Conservation (phyloP, 2,888 invertebrate genomes). For the Cheilosia grossa region DNA sequence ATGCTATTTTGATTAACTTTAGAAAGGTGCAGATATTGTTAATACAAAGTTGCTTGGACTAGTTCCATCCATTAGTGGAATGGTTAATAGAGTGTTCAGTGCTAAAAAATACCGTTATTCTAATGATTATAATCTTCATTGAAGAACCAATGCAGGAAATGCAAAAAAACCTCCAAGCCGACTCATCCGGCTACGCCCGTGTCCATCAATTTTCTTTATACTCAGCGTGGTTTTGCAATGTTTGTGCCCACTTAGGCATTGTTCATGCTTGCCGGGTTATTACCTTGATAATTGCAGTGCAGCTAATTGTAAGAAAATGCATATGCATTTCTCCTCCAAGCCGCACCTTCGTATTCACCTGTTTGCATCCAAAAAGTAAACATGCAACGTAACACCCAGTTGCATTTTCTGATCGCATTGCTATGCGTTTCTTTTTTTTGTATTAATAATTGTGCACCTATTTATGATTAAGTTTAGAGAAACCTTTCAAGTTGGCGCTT, state of each 20-base stretch:
- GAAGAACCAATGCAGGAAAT: not conserved
- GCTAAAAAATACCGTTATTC: no score
- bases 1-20: constrained; percentile 6
- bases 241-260: not conserved
- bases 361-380: not conserved
- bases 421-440: not conserved
- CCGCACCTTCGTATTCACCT: no score
- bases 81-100: not conserved
- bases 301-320: not conserved
- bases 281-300: not conserved
- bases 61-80: not conserved
- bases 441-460: not conserved
- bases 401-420: not conserved
- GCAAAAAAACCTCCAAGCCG: not conserved
- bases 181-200: constrained; percentile 5
- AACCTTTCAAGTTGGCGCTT: not conserved
- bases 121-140: no score
- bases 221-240: not conserved
- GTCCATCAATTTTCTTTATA: not conserved
- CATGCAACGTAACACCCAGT: not conserved
- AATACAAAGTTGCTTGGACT: not conserved
- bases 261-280: not conserved
- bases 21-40: not conserved
- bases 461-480: not conserved
- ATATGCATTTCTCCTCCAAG: no score